phyloP scores from a whole-genome alignment of 2,797 vertebrate genomes.

The Pampus argenteus region DNA sequence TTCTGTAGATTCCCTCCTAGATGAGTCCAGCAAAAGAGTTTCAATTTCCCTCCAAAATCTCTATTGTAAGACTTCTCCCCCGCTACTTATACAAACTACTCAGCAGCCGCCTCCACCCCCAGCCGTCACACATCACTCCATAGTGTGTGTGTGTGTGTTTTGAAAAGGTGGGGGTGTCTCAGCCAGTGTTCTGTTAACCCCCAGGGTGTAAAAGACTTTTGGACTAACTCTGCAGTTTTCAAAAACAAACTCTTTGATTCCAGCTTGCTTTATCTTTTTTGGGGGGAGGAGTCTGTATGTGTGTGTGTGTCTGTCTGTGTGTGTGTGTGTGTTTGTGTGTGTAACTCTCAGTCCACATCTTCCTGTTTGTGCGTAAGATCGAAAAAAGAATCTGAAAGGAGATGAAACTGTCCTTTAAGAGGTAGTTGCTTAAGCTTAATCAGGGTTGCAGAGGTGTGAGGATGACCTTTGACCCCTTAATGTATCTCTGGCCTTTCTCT shows the following conservation, averaged over 20 bases:
- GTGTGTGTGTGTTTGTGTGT: too few species aligned
- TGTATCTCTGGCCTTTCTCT: slow-evolving; percentile 54
- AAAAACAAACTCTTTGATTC: slow-evolving; percentile 64
- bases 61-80: slow-evolving; percentile 70
- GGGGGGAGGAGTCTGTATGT: too few species aligned
- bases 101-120: slow-evolving; percentile 64
- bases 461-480: slow-evolving; percentile 59
- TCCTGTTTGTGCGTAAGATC: slow-evolving; percentile 19
- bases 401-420: slow-evolving; percentile 21
- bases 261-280: slow-evolving; percentile 31
- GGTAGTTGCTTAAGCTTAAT: slow-evolving; percentile 60
- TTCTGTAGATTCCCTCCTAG: too few species aligned
- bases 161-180: slow-evolving; percentile 49
- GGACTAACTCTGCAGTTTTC: slow-evolving; percentile 49
- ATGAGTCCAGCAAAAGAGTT: slow-evolving; percentile 52
- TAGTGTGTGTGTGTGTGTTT: slow-evolving; percentile 12
- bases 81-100: slow-evolving; percentile 47
- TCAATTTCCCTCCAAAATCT: slow-evolving; percentile 83
- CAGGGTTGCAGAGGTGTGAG: slow-evolving; percentile 66
- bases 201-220: slow-evolving; percentile 62
- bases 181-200: slow-evolving; percentile 68
- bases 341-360: slow-evolving; percentile 5
- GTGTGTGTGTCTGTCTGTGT: too few species aligned
- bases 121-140: slow-evolving; percentile 74
- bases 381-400: background rate